Base-by-base conservation (phyloP, 2,888 invertebrate genomes). In the Drosophila mercatorum region DNA sequence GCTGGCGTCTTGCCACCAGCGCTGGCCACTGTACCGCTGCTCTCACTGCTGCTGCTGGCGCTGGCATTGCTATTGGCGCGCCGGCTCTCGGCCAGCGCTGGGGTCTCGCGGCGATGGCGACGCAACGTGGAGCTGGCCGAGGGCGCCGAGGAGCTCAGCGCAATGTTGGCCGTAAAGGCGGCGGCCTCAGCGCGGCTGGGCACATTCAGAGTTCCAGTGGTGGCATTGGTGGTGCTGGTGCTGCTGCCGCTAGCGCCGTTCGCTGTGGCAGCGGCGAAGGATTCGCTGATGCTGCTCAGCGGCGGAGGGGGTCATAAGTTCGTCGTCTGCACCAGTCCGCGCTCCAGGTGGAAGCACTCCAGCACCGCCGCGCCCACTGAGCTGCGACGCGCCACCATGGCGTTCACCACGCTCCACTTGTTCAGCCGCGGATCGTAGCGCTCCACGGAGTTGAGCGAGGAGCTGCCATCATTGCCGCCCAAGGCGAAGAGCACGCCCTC, bases 401-500 rank as follows among this genome's bases (percentile, higher is more conserved):
- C 94, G 56, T 94, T 94, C n/a, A 95, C 94, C 58, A 95, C 93
- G 28, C 93, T 93, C 96, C 96, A 96, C 91, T 95, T 95, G 89
- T 95, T 95, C 34, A 93, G 91, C 51, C 94, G 94, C 4, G 94
- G 94, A 83, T 95, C 95, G 85, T 95, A 96, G 73, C 94, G 93
- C 89, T 96, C 96, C 34, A 95, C 95, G 1, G 95, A 95, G 91
- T 95, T 95, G 17, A 96, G 92, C 71, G 95, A 95, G 5, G 95
- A 95, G 66, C 95, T 95, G 28, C 96, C 95, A 86, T 96, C 95
- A 81, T 95, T 95, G 34, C 95, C 96, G 34, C 96, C 96, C 43
- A 96, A 89, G 0, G 95, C 95, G 81, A 95, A 95, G 34, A 96
- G 93, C 60, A 92, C 93, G 8, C 94, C 95, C 67, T 95, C 95